Base-by-base conservation (phyloP, 2,797 vertebrate genomes). In the Gymnocypris eckloni region DNA sequence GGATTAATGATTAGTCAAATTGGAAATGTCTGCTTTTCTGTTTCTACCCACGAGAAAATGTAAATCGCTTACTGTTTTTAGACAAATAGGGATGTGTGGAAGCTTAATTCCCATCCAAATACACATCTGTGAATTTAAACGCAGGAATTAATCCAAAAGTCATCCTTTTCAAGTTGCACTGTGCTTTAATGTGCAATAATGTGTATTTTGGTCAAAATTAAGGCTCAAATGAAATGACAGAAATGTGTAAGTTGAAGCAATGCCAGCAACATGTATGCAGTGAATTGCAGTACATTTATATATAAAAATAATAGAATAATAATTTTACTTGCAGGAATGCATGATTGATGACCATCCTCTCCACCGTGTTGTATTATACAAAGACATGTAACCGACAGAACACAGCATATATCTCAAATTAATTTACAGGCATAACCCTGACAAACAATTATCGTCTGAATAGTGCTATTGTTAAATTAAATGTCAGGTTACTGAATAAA, bases 101-200 rank as follows among this genome's bases (percentile, higher is more conserved):
- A 52, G 48, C 28, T 33, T 52, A 12, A 56, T 77, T 56, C 33
- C 73, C 28, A 12, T 56, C 10, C 50, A 37, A 56, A 50, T 18
- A 4, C 25, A 50, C 45, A 75, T 75, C 25, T 75, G 25, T 75
- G 72, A 75, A 18, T 50, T 50, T 73, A 73, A 50, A 77, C 4
- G 10, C 28, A 56, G 73, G 50, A 76, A 76, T 77, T 11, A 56
- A 56, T 56, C 50, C 16, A 52, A 70, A 70, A 77, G 10, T 39
- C 10, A 48, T 15, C 2, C 2, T 45, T 72, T 71, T 45, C 41
- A 52, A 76, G n/a, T 73, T 50, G 13, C 4, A 10, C 28, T 54
- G 16, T 33, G 18, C 3, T 75, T 6, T 54, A 54, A 54, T 37
- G 16, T 18, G 4, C 52, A 72, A 45, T 28, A 5, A 73, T 41